Base-by-base conservation (phyloP, 2,888 invertebrate species). In the Volucella inanis region DNA sequence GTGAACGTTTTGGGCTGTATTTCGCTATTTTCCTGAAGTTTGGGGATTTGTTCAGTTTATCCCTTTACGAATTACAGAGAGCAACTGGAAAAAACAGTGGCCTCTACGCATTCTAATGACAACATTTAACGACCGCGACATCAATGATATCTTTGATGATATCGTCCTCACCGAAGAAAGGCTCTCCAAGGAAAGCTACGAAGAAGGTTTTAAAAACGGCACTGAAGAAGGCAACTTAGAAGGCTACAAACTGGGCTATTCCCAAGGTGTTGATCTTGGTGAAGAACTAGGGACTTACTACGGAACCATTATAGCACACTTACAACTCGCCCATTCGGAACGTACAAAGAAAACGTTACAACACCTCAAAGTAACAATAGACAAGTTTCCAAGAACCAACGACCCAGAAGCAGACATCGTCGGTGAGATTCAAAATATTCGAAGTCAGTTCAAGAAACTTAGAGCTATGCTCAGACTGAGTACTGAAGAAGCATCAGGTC, bases 271-370 rank as follows among this genome's bases (percentile, higher is more conserved):
- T 67, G 94, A 95, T 90, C 89, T 97, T 15, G 97, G 97, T 3
- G 94, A 95, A 57, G 96, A 97, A 92, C 91, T 97, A 89, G 97
- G 97, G 8, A 95, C 94, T 89, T 97, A 96, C 89, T 92, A 94
- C 62, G 95, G 95, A 3, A 92, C 94, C 57, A 91, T 94, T 1
- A 92, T 94, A 72, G 92, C 93, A 31, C 93, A 94, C 87, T 88
- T 94, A 15, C 88, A 91, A 14, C 72, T 89, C 1, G 89, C 91
- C 1, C 92, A 93, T 77, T 90, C 93, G 0, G 93, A 94, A 0
- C 96, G 95, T 92, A 89, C 94, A 8, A 55, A 92, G 1, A 92
- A 91, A 15, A 93, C 94, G 50, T 91, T 96, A 49, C 89, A 91
- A 39, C 94, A 93, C 88, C 91, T 97, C 0, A 93, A 94, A 64